Percentiles rank a stretch among this genome's conserved stretches.
Evolutionary conservation across 2,113 vertebrate species (phyloP).

Genomic region (Uropsilus gracilis): DNA sequence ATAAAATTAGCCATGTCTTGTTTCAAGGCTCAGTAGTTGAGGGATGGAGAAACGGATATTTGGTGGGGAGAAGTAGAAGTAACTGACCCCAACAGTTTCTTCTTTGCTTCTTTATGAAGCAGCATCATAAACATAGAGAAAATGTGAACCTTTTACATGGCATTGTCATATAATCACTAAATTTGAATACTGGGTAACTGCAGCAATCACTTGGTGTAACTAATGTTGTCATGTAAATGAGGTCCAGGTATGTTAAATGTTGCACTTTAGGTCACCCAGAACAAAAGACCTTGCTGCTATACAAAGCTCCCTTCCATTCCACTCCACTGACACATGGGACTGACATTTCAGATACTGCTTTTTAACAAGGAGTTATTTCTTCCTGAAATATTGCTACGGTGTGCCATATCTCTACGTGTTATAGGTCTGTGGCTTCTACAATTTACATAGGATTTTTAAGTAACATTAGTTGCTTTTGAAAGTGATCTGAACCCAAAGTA

Average conservation of each 20-base stretch:
- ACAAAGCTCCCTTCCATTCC: not conserved
- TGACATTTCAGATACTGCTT: not conserved
- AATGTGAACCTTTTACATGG: not conserved
- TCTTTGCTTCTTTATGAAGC: not conserved
- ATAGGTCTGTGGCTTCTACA: not conserved
- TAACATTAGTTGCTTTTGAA: slow-evolving; percentile 1
- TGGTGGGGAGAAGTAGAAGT: not conserved
- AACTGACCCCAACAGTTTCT: not conserved
- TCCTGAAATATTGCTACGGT: not conserved
- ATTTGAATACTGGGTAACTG: not conserved
- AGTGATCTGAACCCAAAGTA: not conserved
- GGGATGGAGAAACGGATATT: not conserved
- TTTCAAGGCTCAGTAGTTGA: not conserved
- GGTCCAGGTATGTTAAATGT: not conserved
- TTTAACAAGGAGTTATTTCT: not conserved
- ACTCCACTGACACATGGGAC: accelerated
- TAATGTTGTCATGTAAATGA: not conserved
- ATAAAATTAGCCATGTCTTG: not conserved
- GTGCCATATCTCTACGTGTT: not conserved
- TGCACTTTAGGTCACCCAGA: not conserved
- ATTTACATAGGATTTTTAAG: not conserved
- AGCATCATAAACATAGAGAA: not conserved
- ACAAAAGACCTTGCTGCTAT: not conserved
- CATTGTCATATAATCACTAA: not conserved
- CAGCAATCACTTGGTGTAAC: not conserved